Percentiles rank a stretch among this genome's conserved stretches.
Conservation (phyloP, 2,797 vertebrate species). For the Parauchenoglanis ngamensis region DNA sequence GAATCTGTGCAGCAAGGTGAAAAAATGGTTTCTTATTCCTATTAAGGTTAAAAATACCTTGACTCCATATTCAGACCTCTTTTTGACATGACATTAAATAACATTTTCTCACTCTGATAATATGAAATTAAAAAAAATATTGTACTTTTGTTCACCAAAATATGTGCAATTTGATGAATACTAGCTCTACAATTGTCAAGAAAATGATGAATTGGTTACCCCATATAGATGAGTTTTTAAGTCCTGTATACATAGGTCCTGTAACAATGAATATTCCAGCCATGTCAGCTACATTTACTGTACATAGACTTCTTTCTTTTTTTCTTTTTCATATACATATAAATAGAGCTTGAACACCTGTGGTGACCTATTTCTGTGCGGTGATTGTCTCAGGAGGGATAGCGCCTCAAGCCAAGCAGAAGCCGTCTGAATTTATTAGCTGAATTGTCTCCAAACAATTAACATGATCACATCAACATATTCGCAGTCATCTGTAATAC, state of each 20-base stretch:
- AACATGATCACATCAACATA: constrained; percentile 43
- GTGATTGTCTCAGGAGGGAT: constrained; percentile 64
- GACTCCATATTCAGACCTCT: not conserved
- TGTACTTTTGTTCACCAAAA: not conserved
- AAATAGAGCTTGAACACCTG: constrained; percentile 69
- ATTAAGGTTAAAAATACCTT: constrained; percentile 18
- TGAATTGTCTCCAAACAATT: constrained; percentile 46
- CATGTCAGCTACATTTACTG: constrained; percentile 3
- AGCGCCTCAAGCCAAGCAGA: constrained; percentile 40
- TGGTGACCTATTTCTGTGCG: constrained; percentile 69
- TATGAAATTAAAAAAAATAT: not conserved
- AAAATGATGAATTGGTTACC: not conserved
- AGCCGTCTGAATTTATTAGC: constrained; percentile 37
- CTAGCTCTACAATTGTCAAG: not conserved
- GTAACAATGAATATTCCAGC: not conserved
- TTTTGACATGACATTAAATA: constrained; percentile 54
- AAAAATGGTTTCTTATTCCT: not conserved
- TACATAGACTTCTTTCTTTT: not conserved
- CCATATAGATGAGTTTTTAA: not conserved
- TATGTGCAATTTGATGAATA: not conserved
- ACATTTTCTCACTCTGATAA: constrained; percentile 54
- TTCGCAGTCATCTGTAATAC: constrained; percentile 33
- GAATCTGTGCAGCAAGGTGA: constrained; percentile 20
- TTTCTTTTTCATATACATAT: not conserved
- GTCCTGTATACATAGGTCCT: not conserved